Base-by-base conservation (phyloP, 2,113 vertebrate species). In the Ploceus nigricollis region DNA sequence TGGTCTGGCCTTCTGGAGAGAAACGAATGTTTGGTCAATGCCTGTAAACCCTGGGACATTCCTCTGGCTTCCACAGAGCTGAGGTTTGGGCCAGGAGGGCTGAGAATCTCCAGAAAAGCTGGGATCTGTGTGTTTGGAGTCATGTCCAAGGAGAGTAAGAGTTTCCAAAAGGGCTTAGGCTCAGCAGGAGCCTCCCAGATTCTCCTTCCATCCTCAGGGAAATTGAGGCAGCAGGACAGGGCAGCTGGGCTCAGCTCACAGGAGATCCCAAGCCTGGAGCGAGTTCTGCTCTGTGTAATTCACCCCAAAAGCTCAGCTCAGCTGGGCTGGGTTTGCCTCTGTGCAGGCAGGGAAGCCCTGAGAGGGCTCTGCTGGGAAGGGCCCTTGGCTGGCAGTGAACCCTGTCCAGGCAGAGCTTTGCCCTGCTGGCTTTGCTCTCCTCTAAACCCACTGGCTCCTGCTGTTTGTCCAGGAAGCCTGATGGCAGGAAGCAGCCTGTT, bases 41-140 rank as follows among this genome's bases (percentile, higher is more conserved):
- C 78, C 69, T 89, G 81, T 40, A 89, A 95, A 68, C 37, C 82
- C 82, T 14, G 56, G 35, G 64, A 91, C 93, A 86, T 85, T 94
- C 89, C 93, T 94, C 94, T 97, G 95, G 84, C 89, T 89, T 77
- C 86, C 70, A 39, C 87, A 66, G 85, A 30, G 33, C 82, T 79
- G 82, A 94, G 94, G n/a, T 56, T 81, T 79, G 91, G 87, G 89
- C 94, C 94, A 93, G 92, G 50, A 90, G 89, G 47, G 18, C 87
- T 64, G 83, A 82, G 87, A 57, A 88, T 60, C 87, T 81, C 87
- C 87, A 72, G 88, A 83, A 93, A 27, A 84, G 57, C 75, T 42
- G 64, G 58, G 86, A 58, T 76, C 76, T 72, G 61, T 24, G 11
- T 76, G 68, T 76, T 88, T 92, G 87, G 50, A 90, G 53, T 28